Evolutionary conservation across 2,888 invertebrate genomes (phyloP).

Genomic region (Spisula subtruncata): DNA sequence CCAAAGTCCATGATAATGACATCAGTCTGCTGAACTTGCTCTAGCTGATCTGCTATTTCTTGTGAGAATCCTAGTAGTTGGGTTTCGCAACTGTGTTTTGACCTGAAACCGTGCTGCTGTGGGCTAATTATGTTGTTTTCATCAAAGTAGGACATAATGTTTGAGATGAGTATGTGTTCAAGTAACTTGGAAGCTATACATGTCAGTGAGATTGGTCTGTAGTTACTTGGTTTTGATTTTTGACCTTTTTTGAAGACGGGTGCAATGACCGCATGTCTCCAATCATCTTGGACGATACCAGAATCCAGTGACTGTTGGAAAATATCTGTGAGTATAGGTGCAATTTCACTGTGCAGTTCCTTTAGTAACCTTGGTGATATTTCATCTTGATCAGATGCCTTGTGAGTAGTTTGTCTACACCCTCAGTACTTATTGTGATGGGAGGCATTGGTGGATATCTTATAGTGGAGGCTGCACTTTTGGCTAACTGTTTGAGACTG

Average conservation of each 20-base stretch:
- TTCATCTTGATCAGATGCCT: slow-evolving; percentile 50
- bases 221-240: slow-evolving; percentile 52
- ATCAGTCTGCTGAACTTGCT: slow-evolving; percentile 48
- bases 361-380: slow-evolving; percentile 40
- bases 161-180: slow-evolving; percentile 55
- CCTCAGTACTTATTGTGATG: slow-evolving; percentile 32
- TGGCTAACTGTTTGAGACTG: background rate
- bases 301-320: background rate
- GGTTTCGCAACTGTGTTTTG: slow-evolving; percentile 53
- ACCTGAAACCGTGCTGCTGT: slow-evolving; percentile 53
- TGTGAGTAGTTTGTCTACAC: slow-evolving; percentile 47
- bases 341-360: slow-evolving; percentile 50
- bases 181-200: slow-evolving; percentile 57
- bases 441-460: slow-evolving; percentile 12
- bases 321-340: slow-evolving; percentile 45
- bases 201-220: slow-evolving; percentile 39
- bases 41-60: slow-evolving; percentile 49
- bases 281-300: slow-evolving; percentile 38
- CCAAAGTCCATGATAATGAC: slow-evolving; percentile 56
- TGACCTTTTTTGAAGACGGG: slow-evolving; percentile 54
- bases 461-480: background rate
- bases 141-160: slow-evolving; percentile 46
- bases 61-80: slow-evolving; percentile 53
- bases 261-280: slow-evolving; percentile 38
- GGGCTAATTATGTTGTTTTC: slow-evolving; percentile 29